These are phyloP conservation scores for Cosmorhoe ocellata DNA, from an alignment of 2,888 invertebrate genomes.

Conservation along the genomic window DNA sequence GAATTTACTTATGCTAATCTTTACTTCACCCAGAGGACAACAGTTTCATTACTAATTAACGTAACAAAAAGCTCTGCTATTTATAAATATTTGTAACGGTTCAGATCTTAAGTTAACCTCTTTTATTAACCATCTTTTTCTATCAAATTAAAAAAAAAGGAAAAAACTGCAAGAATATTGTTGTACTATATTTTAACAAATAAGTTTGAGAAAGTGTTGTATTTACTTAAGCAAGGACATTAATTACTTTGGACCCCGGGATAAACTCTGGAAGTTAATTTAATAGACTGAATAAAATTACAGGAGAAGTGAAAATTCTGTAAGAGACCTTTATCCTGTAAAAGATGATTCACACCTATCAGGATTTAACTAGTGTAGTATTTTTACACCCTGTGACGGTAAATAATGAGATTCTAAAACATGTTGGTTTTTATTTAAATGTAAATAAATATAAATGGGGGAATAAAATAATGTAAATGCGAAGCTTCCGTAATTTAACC, in stretches of 20 bases:
- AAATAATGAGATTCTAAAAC: no score
- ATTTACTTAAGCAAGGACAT: constrained; percentile 42
- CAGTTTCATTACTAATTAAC: constrained; percentile 58
- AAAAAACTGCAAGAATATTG: no score
- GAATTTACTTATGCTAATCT: constrained; percentile 75
- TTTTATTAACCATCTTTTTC: background rate
- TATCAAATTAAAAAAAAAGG: background rate
- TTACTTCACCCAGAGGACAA: constrained; percentile 66
- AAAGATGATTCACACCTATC: no score
- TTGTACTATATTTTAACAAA: background rate
- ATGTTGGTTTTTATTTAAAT: no score
- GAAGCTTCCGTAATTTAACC: no score
- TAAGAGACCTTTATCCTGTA: no score
- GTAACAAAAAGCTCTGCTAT: constrained; percentile 41
- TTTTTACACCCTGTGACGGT: no score
- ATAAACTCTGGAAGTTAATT: constrained; percentile 32
- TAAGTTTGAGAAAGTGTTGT: constrained; percentile 36
- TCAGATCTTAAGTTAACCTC: no score
- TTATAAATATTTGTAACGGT: background rate
- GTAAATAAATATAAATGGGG: no score
- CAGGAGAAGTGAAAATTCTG: constrained; percentile 26
- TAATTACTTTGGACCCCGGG: constrained; percentile 33
- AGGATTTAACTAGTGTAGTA: no score
- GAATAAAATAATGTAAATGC: no score
- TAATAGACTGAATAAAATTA: constrained; percentile 31